These are phyloP conservation scores for Machimus atricapillus DNA, from an alignment of 2,888 invertebrate genomes.

Conservation along the genomic window DNA sequence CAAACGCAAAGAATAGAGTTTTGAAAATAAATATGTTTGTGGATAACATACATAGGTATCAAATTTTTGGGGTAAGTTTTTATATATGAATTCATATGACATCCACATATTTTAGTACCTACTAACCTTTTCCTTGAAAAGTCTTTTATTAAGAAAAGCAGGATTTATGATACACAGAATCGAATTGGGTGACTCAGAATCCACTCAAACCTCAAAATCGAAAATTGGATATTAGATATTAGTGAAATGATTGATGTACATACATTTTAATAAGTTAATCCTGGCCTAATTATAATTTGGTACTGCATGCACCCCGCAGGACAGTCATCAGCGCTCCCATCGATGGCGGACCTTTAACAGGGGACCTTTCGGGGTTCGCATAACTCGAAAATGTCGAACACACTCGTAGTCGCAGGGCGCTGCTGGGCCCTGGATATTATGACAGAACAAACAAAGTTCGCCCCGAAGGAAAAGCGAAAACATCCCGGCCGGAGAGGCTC, in stretches of 20 bases:
- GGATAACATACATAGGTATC: too few relatives aligned
- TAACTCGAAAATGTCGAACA: conserved; percentile 27
- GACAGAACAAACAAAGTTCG: conserved; percentile 1
- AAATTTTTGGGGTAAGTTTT: too few relatives aligned
- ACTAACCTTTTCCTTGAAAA: too few relatives aligned
- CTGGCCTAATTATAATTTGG: conserved; percentile 26
- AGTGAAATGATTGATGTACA: not conserved
- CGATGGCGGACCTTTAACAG: conserved; percentile 10
- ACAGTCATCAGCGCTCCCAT: conserved; percentile 13
- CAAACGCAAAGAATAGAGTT: too few relatives aligned
- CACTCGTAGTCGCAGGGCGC: not conserved
- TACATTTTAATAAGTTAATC: not conserved
- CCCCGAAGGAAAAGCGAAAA: conserved; percentile 2
- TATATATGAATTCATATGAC: too few relatives aligned
- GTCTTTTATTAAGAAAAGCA: too few relatives aligned
- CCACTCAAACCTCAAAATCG: too few relatives aligned
- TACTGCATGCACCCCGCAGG: not conserved
- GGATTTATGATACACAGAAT: too few relatives aligned
- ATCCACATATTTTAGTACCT: too few relatives aligned
- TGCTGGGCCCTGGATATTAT: not conserved
- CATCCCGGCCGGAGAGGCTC: conserved; percentile 15
- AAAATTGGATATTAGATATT: not conserved
- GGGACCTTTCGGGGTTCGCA: not conserved
- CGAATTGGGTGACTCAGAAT: too few relatives aligned
- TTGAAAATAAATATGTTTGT: too few relatives aligned